Percentiles rank a stretch among this genome's conserved stretches.
Conservation (phyloP, 2,888 invertebrate genomes). For the Choristoneura rosaceana region DNA sequence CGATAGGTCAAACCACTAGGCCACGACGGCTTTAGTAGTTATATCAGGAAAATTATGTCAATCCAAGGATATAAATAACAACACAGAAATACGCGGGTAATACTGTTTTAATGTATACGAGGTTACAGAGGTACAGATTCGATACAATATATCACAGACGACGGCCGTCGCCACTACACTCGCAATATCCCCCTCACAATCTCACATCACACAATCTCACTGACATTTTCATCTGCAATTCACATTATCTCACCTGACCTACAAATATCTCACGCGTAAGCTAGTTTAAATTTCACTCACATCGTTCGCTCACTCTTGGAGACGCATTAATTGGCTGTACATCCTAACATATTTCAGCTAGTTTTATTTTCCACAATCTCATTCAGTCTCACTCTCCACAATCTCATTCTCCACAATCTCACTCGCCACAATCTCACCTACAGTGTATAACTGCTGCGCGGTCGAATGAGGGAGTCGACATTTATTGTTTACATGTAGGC, state of each 20-base stretch:
- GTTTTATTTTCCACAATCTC: neutral
- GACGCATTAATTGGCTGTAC: no score
- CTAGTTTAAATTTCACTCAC: neutral
- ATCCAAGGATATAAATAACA: conserved; percentile 4
- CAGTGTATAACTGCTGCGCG: conserved; percentile 21
- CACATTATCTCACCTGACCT: neutral
- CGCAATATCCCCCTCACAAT: conserved; percentile 13
- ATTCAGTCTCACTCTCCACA: neutral
- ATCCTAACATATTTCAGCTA: neutral
- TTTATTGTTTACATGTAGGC: conserved; percentile 30
- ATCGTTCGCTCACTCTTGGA: no score
- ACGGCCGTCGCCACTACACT: conserved; percentile 40
- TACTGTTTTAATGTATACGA: conserved; percentile 70
- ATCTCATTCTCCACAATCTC: neutral
- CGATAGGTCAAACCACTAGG: no score
- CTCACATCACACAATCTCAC: conserved; percentile 9
- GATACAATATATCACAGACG: conserved; percentile 44
- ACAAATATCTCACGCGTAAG: neutral
- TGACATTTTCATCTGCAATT: neutral
- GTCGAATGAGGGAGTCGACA: conserved; percentile 26
- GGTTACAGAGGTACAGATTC: conserved; percentile 49
- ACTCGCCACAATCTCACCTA: neutral
- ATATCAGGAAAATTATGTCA: neutral
- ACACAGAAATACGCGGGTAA: conserved; percentile 49
- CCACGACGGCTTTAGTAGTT: no score